Evolutionary conservation across 2,797 vertebrate species (phyloP).

Genomic region (Micrastur ruficollis): DNA sequence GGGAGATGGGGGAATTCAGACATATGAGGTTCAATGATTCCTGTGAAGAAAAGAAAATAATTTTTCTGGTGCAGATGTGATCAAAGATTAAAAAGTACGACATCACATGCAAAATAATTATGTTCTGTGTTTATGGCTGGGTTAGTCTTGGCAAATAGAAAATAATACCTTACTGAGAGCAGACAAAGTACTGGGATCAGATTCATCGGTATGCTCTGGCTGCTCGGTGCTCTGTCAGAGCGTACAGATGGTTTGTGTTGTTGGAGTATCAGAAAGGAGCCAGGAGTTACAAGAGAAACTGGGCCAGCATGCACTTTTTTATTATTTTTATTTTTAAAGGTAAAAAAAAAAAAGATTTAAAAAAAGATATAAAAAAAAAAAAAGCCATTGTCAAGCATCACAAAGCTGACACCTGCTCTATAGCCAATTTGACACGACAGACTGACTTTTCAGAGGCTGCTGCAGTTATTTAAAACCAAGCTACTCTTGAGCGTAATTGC

Average conservation of each 20-base stretch:
- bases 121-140: background rate
- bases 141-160: background rate
- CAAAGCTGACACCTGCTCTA: background rate
- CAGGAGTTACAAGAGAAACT: background rate
- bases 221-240: rapidly evolving
- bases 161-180: background rate
- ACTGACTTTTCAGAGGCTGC: background rate
- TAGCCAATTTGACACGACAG: background rate
- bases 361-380: background rate
- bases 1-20: background rate
- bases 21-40: background rate
- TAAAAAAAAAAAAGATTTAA: background rate
- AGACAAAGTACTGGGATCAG: background rate
- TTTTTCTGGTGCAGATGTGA: background rate
- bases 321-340: background rate
- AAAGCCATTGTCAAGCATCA: background rate
- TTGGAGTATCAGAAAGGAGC: background rate
- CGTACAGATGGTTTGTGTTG: background rate
- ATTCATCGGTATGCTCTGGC: background rate
- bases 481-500: background rate
- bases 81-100: background rate
- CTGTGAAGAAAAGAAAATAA: background rate
- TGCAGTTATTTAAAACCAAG: background rate
- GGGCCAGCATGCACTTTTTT: rapidly evolving
- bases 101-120: background rate